phyloP scores from a whole-genome alignment of 92 coral and sea anemone genomes.

The Phenganax stokvisi region DNA sequence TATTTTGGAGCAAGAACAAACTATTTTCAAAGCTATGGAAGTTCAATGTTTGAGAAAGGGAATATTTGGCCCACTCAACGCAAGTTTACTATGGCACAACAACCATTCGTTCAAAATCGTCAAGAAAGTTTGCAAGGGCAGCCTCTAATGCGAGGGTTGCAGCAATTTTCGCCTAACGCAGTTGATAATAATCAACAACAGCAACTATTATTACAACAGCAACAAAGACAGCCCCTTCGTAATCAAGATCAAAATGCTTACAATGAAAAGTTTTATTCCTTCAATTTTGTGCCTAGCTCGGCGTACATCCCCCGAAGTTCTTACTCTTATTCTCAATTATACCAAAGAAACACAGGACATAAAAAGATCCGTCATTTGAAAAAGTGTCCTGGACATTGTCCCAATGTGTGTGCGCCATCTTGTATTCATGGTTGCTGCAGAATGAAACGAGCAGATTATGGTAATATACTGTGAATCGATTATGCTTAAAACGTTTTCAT shows the following conservation, averaged over 20 bases:
- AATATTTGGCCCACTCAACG: background rate
- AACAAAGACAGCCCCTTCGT: background rate
- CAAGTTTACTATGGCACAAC: background rate
- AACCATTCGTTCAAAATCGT: background rate
- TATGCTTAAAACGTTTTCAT: no score
- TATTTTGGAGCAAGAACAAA: background rate
- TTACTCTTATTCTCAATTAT: no score
- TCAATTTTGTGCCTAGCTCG: no score
- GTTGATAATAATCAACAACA: background rate
- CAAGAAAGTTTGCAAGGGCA: constrained; percentile 11
- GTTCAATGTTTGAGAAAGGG: background rate
- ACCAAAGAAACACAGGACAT: background rate
- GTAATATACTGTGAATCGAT: no score
- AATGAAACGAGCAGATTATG: background rate
- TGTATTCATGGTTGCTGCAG: constrained; percentile 34
- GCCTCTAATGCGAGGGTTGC: background rate
- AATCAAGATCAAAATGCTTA: background rate
- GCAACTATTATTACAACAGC: constrained; percentile 4
- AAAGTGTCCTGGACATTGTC: constrained; percentile 24
- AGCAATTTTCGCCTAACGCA: background rate
- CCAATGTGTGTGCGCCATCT: constrained; percentile 25
- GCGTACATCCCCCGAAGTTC: no score
- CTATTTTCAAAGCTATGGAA: background rate
- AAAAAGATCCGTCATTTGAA: constrained; percentile 1
- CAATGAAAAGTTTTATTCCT: no score